A percentile compares a stretch with the other conserved stretches of the same genome.
Evolutionary conservation across 92 coral and sea anemone genomes (phyloP).

Genomic region (Ricordea florida): DNA sequence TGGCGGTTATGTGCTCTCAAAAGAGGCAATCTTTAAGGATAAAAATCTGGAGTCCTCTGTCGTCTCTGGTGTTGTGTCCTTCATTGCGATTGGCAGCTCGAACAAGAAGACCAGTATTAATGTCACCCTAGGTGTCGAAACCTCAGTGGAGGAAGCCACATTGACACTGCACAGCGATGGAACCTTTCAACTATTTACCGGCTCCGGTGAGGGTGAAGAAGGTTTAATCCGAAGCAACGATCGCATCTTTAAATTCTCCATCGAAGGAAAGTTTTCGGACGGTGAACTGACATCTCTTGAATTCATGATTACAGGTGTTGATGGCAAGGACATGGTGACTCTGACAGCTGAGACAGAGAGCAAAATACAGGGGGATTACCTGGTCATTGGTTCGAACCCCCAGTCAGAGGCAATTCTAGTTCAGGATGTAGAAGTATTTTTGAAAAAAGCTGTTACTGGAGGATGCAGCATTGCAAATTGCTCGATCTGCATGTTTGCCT

Average conservation of each 20-base stretch:
- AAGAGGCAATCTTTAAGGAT: slow-evolving; percentile 9
- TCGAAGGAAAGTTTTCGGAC: neutral
- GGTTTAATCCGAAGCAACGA: slow-evolving; percentile 6
- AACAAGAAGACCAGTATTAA: neutral
- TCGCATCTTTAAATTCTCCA: neutral
- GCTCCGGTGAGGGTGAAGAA: neutral
- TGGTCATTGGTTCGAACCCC: too few relatives aligned
- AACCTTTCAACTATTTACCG: neutral
- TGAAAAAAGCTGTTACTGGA: too few relatives aligned
- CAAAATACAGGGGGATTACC: neutral
- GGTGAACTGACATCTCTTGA: neutral
- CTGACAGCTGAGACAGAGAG: slow-evolving; percentile 5
- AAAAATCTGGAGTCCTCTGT: neutral
- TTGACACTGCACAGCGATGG: slow-evolving; percentile 2
- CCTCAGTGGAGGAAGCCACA: neutral
- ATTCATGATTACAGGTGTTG: slow-evolving; percentile 12
- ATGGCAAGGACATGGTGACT: neutral
- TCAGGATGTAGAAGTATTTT: too few relatives aligned
- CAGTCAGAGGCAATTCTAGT: too few relatives aligned
- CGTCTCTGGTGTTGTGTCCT: neutral
- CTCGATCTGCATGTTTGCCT: too few relatives aligned
- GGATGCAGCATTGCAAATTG: too few relatives aligned
- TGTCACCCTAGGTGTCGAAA: slow-evolving; percentile 3
- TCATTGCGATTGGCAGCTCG: neutral
- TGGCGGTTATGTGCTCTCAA: slow-evolving; percentile 66